Base-by-base conservation (phyloP, 1,140 invertebrate species). In the Bombus pyrosoma region DNA sequence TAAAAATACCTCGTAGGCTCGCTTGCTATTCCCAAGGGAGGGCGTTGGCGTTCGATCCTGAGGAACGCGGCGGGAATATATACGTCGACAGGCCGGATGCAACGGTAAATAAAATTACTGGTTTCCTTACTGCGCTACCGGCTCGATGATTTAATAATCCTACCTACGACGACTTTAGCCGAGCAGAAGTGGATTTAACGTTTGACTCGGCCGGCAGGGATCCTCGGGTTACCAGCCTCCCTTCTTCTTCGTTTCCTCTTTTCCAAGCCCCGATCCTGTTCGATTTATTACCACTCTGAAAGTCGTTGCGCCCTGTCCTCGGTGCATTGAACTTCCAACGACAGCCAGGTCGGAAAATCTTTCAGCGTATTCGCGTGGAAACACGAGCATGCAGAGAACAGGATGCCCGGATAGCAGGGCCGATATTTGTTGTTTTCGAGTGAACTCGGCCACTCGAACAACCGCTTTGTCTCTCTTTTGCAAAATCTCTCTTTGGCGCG, bases 81-180 rank as follows among this genome's bases (percentile, higher is more conserved):
- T 47, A 53, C 34, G 34, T 28, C 43, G 25, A 3, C 3, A 43
- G 32, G n/a, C 6, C 66, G 59, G 71, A 83, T 83, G 28, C 39
- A n/a, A 41, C n/a, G 39, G 39, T 62, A 81, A 75, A 88, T 74
- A 81, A 80, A 47, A 83, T 71, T 69, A 59, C 28, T n/a, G 37
- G 57, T 28, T 43, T 57, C 71, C 66, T 68, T 34, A 37, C 39
- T n/a, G 10, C 28, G 2, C 10, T 39, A 6, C 37, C 41, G 18
- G 39, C 28, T 37, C 10, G 74, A 89, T 73, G 64, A 80, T 79
- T 82, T 80, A 79, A 86, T 75, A 88, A 88, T 88, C 41, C 74
- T 12, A 18, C 47, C 13, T 32, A 57, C 68, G 37, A 39, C 37
- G 32, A 41, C 25, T 34, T 28, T 76, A 81, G 47, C n/a, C 71